Base-by-base conservation (phyloP, 2,888 invertebrate species). In the Orchestes rusci region DNA sequence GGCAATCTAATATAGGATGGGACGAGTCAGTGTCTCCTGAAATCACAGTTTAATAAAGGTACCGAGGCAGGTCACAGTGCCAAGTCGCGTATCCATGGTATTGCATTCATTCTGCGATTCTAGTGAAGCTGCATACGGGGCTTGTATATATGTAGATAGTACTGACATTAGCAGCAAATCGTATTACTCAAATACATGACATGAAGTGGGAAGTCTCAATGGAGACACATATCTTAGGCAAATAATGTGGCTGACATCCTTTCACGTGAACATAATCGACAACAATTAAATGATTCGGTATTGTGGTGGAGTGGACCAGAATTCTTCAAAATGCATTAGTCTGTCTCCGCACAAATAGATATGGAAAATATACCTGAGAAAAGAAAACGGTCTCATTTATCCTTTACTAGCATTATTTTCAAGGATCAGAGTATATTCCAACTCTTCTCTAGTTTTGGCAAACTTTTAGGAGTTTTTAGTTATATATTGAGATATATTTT, bases 71-170 rank as follows among this genome's bases (percentile, higher is more conserved):
- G 42, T 48, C 20, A 16, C 15, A 8, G 33, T 28, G 12, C 8
- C 13, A 12, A 39, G 42, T 19, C 17, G 8, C 7, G 15, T 30
- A 5, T 5, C 32, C 8, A 43, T 51, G 30, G 43, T 51, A 31
- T 23, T 23, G 10, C 10, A 15, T 54, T 7, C 54, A 2, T 54
- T 51, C 39, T 20, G 45, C 20, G 53, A 54, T 30, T 45, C 51
- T n/a, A 35, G 36, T 5, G 42, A 45, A 33, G 20, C 3, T 3
- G 48, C 50, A 2, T 49, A 49, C 31, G 54, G 43, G 1, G 43
- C 42, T 15, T 49, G 43, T 34, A 30, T 50, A n/a, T 53, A 51
- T 36, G 12, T 49, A 2, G 16, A 37, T 12, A 31, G 38, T 4
- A 33, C 17, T 7, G 31, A 33, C 44, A 12, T 48, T 44, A 18